These are phyloP conservation scores for Tachina fera DNA, from an alignment of 2,888 invertebrate genomes.

Conservation along the genomic window DNA sequence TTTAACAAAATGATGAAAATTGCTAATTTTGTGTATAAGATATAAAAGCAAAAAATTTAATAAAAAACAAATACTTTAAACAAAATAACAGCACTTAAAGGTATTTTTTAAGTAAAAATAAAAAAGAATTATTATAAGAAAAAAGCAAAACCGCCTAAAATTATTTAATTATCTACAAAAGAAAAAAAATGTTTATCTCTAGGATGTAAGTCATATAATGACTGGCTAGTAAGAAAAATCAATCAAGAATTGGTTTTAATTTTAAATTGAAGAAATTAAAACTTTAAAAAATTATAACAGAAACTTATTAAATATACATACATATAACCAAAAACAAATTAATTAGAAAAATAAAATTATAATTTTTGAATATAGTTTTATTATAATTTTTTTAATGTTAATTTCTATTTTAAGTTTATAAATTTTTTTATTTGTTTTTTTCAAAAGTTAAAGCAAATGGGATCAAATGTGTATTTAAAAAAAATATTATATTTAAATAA, in stretches of 20 bases:
- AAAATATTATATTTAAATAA: constrained; percentile 49
- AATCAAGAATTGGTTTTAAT: constrained; percentile 5
- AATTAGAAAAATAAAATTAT: constrained; percentile 39
- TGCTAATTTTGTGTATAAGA: constrained; percentile 49
- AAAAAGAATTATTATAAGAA: constrained; percentile 17
- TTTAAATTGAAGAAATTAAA: neutral
- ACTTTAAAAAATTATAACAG: constrained; percentile 5
- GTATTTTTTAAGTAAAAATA: constrained; percentile 44
- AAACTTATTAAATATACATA: constrained; percentile 23
- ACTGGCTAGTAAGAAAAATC: constrained; percentile 62
- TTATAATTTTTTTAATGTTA: constrained; percentile 8
- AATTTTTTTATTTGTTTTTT: constrained; percentile 43
- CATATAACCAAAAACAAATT: constrained; percentile 59
- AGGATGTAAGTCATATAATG: constrained; percentile 50
- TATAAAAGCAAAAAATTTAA: constrained; percentile 25
- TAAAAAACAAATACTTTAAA: constrained; percentile 25
- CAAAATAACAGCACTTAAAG: constrained; percentile 34
- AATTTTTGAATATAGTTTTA: constrained; percentile 24
- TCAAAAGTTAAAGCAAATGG: constrained; percentile 56
- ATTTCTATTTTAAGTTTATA: constrained; percentile 39
- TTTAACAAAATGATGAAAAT: constrained; percentile 6
- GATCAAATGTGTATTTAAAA: constrained; percentile 58
- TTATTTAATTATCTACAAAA: constrained; percentile 37
- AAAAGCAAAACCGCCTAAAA: constrained; percentile 39
- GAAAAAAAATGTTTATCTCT: constrained; percentile 29